Evolutionary conservation across 2,797 vertebrate species (phyloP).

Genomic region (Scyliorhinus canicula): DNA sequence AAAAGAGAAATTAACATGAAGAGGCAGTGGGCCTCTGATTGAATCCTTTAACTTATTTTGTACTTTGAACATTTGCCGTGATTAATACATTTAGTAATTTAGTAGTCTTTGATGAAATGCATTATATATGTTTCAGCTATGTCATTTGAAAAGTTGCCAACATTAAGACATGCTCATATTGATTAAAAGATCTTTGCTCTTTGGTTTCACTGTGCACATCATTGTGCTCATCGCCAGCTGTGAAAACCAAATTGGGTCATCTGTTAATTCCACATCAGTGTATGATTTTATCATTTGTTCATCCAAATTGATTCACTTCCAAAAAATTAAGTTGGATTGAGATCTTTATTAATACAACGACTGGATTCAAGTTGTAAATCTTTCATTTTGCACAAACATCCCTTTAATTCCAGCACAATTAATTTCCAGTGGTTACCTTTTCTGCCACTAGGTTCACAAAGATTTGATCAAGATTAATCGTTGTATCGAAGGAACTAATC

Average conservation of each 20-base stretch:
- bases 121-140: conserved; percentile 15
- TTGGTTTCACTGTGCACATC: background rate
- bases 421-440: background rate
- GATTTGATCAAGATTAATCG: background rate
- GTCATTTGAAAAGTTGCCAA: background rate
- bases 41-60: background rate
- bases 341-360: background rate
- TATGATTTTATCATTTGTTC: background rate
- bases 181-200: background rate
- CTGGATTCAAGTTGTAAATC: background rate
- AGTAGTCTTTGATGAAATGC: background rate
- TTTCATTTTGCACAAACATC: background rate
- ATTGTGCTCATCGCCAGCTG: background rate
- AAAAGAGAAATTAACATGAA: background rate
- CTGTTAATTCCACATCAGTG: background rate
- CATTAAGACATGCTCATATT: background rate
- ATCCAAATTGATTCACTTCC: background rate
- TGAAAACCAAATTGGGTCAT: background rate
- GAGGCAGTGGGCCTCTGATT: background rate
- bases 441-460: background rate
- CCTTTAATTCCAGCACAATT: background rate
- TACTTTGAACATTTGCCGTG: background rate
- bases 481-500: background rate
- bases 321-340: background rate
- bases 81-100: background rate